Evolutionary conservation across 1,140 invertebrate genomes (phyloP), one percentile per base, ranked within the genome.

Genomic region (Neodiprion pinetum): DNA sequence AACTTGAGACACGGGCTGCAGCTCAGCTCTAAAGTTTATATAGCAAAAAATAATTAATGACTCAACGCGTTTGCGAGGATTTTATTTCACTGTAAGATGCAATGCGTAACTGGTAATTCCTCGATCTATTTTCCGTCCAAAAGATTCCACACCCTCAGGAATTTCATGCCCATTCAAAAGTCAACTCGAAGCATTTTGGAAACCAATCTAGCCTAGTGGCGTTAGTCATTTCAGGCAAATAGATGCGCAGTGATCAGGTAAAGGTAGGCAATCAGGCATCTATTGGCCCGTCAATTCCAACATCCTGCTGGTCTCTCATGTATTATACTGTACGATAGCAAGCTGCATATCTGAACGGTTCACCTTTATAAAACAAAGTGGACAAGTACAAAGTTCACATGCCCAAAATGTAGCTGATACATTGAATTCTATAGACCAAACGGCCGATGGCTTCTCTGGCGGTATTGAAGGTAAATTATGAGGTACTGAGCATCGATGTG

Each of bases 291-390:
- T 40, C 28, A 40, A 40, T 3, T 40, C 28, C 28, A 40, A 5
- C 28, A 40, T 40, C 28, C 28, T 40, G 28, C 28, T 40, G 28
- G 28, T 40, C 53, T 61, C 11, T 61, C 5, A 61, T 61, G 53
- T 61, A 61, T 61, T 14, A 61, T 61, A 61, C 53, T 17, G n/a
- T 14, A 61, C 11, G 11, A 9, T 12, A 61, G 11, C 5, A 61
- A 17, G n/a, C 53, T 61, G n/a, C 14, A 4, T 9, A 61, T 0
- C 67, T 77, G 77, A 74, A 81, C 79, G 78, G 79, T 76, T 79
- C 80, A 84, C 76, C 81, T 78, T 75, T 72, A 48, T 75, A 77
- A 79, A 81, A 82, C 83, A 74, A 80, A 81, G 80, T 82, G 77
- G 78, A 75, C 79, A 80, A 17, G 53, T 61, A 61, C 53, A 14